Base-by-base conservation (phyloP, 1,140 invertebrate species). In the Solenopsis fugax region DNA sequence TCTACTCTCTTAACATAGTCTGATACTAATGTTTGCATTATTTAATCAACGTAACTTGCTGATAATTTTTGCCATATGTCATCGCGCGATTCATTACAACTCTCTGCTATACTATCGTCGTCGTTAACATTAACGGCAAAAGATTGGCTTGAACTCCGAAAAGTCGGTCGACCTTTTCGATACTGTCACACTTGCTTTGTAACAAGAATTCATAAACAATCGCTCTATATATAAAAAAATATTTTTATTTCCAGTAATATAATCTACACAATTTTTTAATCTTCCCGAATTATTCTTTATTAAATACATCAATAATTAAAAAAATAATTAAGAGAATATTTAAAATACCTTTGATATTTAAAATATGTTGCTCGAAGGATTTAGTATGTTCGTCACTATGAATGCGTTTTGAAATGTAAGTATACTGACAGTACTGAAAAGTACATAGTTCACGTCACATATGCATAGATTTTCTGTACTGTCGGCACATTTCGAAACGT, bases 41-140 rank as follows among this genome's bases (percentile, higher is more conserved):
- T 87, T 89, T 73, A 87, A 87, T 90, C 62, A 58, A 18, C 72
- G 41, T 73, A 73, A 90, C 21, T 69, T 69, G 54, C 62, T 50
- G 24, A 48, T 60, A 76, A 84, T 45, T 67, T 77, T 75, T 29
- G 50, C 34, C 5, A 48, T 18, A 13, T 48, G 62, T 75, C 69
- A 56, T 37, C 41, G 54, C 60, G 24, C 21, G 54, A 62, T 85
- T 69, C 50, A 50, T 87, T 76, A 50, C 41, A 21, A 71, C 71
- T 71, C 52, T 58, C 5, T 69, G 64, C n/a, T 56, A 29, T 18
- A 9, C 21, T 81, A n/a, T 45, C 34, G 48, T 56, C 21, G 21
- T 34, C 41, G 41, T 41, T 41, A 81, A 71, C 21, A 24, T 54
- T 69, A 29, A 10, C 6, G 16, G 21, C 10, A 71, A 41, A 21